Evolutionary conservation across 2,113 vertebrate species (phyloP).

Genomic region (Toxostoma redivivum): DNA sequence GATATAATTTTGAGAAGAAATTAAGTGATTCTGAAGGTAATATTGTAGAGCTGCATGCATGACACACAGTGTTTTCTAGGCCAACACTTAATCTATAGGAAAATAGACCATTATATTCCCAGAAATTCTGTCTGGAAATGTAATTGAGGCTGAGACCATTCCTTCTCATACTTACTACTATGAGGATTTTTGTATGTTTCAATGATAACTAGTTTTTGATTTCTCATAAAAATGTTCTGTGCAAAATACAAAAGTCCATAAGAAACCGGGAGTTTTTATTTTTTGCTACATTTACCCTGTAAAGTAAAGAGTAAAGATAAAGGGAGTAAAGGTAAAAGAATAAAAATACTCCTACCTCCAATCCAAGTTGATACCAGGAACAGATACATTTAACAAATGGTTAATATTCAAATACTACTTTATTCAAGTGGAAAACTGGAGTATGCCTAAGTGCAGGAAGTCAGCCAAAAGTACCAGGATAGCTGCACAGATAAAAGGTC

Average conservation of each 20-base stretch:
- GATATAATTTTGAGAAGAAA: neutral
- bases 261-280: neutral
- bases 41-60: neutral
- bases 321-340: neutral
- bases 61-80: neutral
- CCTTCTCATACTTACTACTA: neutral
- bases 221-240: neutral
- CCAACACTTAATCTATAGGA: neutral
- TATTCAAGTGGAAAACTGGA: neutral
- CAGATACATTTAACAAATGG: neutral
- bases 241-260: neutral
- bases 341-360: accelerated
- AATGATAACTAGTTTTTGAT: neutral
- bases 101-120: neutral
- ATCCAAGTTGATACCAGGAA: neutral
- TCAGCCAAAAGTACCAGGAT: neutral
- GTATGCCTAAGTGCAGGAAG: accelerated
- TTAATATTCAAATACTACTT: neutral
- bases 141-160: neutral
- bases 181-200: neutral
- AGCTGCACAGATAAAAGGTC: neutral
- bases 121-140: neutral
- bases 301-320: neutral
- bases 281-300: neutral
- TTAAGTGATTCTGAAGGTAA: neutral